phyloP scores from a whole-genome alignment of 2,797 vertebrate species.

The Poecilia picta region DNA sequence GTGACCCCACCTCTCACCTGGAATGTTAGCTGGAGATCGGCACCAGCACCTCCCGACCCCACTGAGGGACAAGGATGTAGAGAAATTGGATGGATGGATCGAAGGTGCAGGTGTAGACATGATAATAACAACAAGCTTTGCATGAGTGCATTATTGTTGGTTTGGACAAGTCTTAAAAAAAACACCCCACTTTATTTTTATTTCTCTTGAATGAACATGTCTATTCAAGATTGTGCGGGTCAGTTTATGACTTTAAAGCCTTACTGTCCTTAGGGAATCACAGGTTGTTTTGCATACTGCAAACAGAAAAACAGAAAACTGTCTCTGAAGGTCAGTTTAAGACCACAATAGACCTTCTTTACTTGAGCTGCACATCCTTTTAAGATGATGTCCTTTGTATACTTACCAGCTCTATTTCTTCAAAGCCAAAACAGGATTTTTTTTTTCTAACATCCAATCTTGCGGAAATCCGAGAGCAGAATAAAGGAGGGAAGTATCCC shows the following conservation, averaged over 20 bases:
- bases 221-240: background rate
- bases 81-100: no score
- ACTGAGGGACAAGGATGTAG: no score
- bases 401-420: background rate
- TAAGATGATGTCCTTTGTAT: background rate
- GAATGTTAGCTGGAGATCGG: no score
- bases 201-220: background rate
- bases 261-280: background rate
- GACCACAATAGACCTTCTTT: background rate
- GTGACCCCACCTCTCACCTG: no score
- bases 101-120: background rate
- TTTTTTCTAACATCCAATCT: background rate
- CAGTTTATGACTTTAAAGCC: background rate
- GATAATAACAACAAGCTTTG: background rate
- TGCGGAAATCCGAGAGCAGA: background rate
- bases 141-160: background rate
- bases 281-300: background rate
- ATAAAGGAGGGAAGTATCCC: constrained; percentile 8
- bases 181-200: background rate
- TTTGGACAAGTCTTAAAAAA: background rate
- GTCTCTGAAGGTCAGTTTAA: constrained; percentile 3
- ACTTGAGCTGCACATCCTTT: background rate
- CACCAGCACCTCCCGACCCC: no score
- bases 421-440: background rate
- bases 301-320: background rate